Percentiles rank a stretch among this genome's conserved stretches.
These are phyloP conservation scores for Anastrepha ludens DNA, from an alignment of 1,140 invertebrate genomes.

Conservation along the genomic window DNA sequence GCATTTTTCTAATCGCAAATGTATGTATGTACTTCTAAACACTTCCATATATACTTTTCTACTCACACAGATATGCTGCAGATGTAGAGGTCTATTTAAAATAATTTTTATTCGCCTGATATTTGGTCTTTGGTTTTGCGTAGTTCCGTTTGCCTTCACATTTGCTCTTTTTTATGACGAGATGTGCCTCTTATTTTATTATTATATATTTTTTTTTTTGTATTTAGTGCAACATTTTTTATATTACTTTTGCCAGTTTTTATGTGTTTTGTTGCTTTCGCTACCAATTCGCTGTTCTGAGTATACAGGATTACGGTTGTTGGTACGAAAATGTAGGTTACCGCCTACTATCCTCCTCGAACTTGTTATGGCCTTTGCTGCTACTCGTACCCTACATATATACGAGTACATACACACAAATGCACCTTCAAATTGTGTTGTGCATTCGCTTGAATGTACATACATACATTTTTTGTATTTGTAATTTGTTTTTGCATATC, in stretches of 20 bases:
- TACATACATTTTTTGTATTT: neutral
- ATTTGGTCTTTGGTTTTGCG: neutral
- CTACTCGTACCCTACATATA: neutral
- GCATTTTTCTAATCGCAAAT: too few relatives aligned
- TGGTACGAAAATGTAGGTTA: slow-evolving; percentile 25
- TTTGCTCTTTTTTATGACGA: neutral
- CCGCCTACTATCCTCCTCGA: slow-evolving; percentile 32
- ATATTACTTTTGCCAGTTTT: neutral
- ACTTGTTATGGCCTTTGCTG: slow-evolving; percentile 16
- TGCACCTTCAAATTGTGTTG: neutral
- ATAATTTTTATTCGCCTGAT: neutral
- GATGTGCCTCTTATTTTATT: neutral
- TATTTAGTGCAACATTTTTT: neutral
- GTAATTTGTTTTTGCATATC: neutral
- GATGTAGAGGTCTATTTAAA: neutral
- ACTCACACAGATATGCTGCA: too few relatives aligned
- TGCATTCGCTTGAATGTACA: neutral
- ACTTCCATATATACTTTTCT: too few relatives aligned
- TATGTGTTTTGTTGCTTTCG: neutral
- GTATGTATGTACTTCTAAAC: too few relatives aligned
- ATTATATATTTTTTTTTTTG: neutral
- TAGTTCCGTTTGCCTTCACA: neutral
- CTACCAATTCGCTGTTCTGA: neutral
- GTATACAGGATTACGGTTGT: neutral
- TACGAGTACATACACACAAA: neutral